Conservation (phyloP, 2,113 vertebrate species). For the Ornithorhynchus anatinus region DNA sequence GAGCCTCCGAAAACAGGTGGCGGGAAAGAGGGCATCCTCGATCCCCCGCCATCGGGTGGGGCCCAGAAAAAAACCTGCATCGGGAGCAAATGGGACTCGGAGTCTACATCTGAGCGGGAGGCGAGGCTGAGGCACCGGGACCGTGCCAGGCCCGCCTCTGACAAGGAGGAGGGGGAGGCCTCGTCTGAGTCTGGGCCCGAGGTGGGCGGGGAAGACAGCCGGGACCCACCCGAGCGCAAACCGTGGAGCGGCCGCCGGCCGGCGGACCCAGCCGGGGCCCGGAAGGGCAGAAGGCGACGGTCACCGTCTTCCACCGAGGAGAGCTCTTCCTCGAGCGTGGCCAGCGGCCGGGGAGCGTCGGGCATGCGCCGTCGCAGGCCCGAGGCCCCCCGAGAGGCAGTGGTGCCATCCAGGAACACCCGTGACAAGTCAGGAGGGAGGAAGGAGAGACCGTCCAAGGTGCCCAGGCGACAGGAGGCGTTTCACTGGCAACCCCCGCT, state of each 20-base stretch:
- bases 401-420: conserved; percentile 72
- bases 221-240: conserved; percentile 42
- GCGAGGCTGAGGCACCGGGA: conserved; percentile 37
- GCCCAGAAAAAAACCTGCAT: conserved; percentile 67
- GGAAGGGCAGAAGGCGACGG: conserved; percentile 44
- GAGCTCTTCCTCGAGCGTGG: conserved; percentile 50
- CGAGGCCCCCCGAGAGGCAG: conserved; percentile 72
- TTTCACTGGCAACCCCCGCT: conserved; percentile 97
- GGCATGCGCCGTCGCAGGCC: conserved; percentile 80
- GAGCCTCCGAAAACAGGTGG: conserved; percentile 66
- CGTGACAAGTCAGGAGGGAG: conserved; percentile 83
- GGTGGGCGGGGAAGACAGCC: conserved; percentile 36
- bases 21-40: conserved; percentile 48
- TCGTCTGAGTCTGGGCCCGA: conserved; percentile 85
- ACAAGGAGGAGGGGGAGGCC: conserved; percentile 95
- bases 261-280: background rate
- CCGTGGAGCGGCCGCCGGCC: conserved; percentile 24
- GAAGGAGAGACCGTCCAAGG: conserved; percentile 85
- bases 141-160: conserved; percentile 68
- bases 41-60: conserved; percentile 39
- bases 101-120: conserved; percentile 80
- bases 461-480: conserved; percentile 84
- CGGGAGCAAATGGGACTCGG: conserved; percentile 84
- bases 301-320: conserved; percentile 50
- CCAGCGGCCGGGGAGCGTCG: conserved; percentile 67